Base-by-base conservation (phyloP, 2,113 vertebrate genomes). In the Callorhinus ursinus region DNA sequence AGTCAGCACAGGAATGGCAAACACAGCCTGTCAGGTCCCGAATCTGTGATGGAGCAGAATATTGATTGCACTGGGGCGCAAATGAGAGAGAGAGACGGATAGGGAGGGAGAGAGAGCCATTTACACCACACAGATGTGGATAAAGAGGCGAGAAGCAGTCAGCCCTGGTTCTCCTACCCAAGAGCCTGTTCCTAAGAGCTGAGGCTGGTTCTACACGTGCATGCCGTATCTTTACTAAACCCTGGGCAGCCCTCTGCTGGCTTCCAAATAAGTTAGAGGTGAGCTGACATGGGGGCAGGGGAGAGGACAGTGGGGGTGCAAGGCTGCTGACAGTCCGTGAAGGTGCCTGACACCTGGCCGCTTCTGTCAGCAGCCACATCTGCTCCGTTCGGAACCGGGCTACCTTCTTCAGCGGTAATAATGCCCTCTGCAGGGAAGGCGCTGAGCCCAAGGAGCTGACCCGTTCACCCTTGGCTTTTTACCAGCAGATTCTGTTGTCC, bases 291-390 rank as follows among this genome's bases (percentile, higher is more conserved):
- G 16, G 57, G 12, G 61, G 24, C 11, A 53, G 55, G 61, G 39
- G 46, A 46, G 46, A 46, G 19, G 84, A 22, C 1, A 1, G 46
- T 9, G 36, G 89, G 91, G 31, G 59, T 15, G 46, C 33, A 2
- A 14, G 26, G n/a, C 39, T 16, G 53, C 5, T 7, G 12, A 42
- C 22, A 16, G 39, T 18, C 51, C 42, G 7, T 12, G 39, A 39
- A 3, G 0, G 2, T 12, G 24, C 53, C 31, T 1, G 2, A 7
- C 0, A 2, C 36, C 83, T 4, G 1, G 24, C 10, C 15, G n/a
- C 55, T 4, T 53, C 89, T 21, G 31, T 84, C 63, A 28, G 15
- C 7, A 1, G 59, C 26, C 5, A n/a, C 2, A 0, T 36, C 55
- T 7, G 15, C 28, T 59, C 49, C 3, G 36, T 90, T 80, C 53